Percentiles rank a stretch among this genome's conserved stretches.
phyloP scores from a whole-genome alignment of 2,113 vertebrate genomes.

The Varanus komodoensis region DNA sequence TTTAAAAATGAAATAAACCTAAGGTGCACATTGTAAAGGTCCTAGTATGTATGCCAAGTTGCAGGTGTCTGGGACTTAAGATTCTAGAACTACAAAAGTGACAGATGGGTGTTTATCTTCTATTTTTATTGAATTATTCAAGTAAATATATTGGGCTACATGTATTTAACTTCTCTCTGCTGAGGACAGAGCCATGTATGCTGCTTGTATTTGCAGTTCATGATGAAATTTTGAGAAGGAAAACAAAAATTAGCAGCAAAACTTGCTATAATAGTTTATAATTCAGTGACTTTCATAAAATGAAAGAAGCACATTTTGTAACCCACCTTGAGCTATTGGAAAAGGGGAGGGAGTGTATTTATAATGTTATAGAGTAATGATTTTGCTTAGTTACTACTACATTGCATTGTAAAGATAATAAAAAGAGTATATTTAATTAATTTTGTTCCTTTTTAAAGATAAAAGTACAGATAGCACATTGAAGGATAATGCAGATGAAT shows the following conservation, averaged over 20 bases:
- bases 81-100: too few species aligned
- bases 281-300: not conserved
- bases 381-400: not conserved
- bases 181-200: not conserved
- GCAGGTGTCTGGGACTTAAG: too few species aligned
- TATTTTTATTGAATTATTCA: too few species aligned
- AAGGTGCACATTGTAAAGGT: too few species aligned
- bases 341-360: not conserved
- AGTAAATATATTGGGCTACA: too few species aligned
- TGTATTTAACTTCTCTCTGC: too few species aligned
- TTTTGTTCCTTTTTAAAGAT: slow-evolving; percentile 72
- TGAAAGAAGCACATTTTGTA: not conserved
- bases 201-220: not conserved
- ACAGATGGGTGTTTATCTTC: too few species aligned
- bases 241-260: not conserved
- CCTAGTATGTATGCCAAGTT: too few species aligned
- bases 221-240: slow-evolving; percentile 43
- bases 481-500: slow-evolving; percentile 83
- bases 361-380: not conserved
- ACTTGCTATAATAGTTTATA: not conserved
- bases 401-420: not conserved
- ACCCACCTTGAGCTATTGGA: not conserved
- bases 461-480: slow-evolving; percentile 81
- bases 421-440: not conserved
- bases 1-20: too few species aligned